These are phyloP conservation scores for Suncus etruscus DNA, from an alignment of 2,113 vertebrate genomes.

Conservation along the genomic window DNA sequence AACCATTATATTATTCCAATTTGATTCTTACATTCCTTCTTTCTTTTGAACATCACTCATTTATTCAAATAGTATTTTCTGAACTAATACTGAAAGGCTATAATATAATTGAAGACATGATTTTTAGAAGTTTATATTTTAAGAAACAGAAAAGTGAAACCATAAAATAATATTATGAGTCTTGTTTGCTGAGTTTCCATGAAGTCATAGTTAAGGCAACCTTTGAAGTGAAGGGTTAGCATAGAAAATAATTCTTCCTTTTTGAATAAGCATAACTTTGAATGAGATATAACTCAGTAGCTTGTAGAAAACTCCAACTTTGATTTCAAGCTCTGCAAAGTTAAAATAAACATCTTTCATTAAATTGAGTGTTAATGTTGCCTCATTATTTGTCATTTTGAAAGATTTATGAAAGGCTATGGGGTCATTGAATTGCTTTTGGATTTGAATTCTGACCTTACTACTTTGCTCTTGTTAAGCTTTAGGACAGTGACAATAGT, in stretches of 20 bases:
- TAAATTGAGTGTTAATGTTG: neutral
- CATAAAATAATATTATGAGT: neutral
- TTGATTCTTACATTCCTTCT: conserved; percentile 52
- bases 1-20: conserved; percentile 43
- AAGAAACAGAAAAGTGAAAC: conserved; percentile 58
- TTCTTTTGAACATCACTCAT: conserved; percentile 59
- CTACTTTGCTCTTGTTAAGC: neutral
- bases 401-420: neutral
- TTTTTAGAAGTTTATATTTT: conserved; percentile 49
- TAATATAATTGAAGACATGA: conserved; percentile 12
- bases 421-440: neutral
- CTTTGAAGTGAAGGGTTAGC: conserved; percentile 14
- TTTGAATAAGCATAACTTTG: neutral
- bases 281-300: no score
- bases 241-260: neutral
- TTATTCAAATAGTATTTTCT: conserved; percentile 52
- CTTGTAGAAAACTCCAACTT: no score
- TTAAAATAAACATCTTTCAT: no score
- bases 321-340: no score
- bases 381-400: neutral
- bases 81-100: neutral
- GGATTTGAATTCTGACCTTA: neutral
- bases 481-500: neutral
- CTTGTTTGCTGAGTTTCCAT: neutral
- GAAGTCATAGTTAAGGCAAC: neutral